Evolutionary conservation across 2,888 invertebrate genomes (phyloP).

Genomic region (Protonemura montana): DNA sequence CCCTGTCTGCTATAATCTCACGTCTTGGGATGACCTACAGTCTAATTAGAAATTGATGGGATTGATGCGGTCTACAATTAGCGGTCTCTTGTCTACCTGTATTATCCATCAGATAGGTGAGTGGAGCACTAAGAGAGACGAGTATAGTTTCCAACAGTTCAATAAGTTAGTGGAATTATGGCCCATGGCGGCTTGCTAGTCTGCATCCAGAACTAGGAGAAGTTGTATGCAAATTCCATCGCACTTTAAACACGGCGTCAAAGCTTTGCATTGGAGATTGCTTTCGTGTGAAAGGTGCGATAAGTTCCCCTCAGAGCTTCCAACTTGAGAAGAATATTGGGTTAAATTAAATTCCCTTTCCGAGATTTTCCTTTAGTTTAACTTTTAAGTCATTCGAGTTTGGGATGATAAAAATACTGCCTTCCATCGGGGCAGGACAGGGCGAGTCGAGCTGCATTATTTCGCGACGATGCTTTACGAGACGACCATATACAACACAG

Average conservation of each 20-base stretch:
- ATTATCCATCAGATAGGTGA: not conserved
- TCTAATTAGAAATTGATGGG: not conserved
- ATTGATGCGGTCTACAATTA: not conserved
- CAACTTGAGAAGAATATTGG: constrained; percentile 24
- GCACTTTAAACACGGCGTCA: constrained; percentile 14
- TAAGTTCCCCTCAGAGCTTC: not conserved
- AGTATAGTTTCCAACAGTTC: not conserved
- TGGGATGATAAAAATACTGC: not conserved
- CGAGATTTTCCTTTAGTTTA: constrained; percentile 7
- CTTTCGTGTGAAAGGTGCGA: constrained; percentile 15
- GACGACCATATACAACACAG: not conserved
- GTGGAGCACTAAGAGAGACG: not conserved
- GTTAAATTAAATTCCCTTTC: constrained; percentile 24
- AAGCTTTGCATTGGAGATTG: constrained; percentile 20
- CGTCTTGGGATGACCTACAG: not conserved
- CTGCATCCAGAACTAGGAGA: not conserved
- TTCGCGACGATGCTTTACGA: not conserved
- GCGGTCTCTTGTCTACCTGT: not conserved
- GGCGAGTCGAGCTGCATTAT: not conserved
- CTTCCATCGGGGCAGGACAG: not conserved
- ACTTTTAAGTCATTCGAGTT: not conserved
- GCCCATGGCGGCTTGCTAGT: not conserved
- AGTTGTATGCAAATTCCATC: constrained; percentile 27
- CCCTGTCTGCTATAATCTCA: not conserved
- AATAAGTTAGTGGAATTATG: constrained; percentile 12